Percentiles rank a stretch among this genome's conserved stretches.
Evolutionary conservation across 2,797 vertebrate species (phyloP).

Genomic region (Rallus crepitans): DNA sequence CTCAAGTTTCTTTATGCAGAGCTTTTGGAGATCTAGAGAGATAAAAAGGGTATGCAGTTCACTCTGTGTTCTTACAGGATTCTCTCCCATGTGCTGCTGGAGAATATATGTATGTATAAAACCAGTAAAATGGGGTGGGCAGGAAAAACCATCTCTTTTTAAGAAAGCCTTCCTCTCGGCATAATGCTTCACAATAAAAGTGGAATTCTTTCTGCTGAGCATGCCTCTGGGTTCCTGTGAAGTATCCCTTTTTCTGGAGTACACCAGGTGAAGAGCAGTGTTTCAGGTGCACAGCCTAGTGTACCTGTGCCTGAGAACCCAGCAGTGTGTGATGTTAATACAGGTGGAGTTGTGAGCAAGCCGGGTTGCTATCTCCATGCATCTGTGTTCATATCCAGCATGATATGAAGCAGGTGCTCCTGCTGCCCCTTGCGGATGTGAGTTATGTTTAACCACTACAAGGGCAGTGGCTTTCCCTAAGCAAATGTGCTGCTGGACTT

Average conservation of each 20-base stretch:
- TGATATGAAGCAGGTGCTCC: not conserved
- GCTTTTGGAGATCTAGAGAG: not conserved
- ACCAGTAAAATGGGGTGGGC: not conserved
- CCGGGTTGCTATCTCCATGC: not conserved
- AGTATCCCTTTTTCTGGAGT: not conserved
- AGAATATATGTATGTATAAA: not conserved
- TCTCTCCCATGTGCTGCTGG: not conserved
- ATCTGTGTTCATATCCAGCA: not conserved
- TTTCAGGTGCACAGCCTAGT: not conserved
- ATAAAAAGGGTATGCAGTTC: not conserved
- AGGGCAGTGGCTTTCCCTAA: not conserved
- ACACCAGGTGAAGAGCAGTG: fast-evolving
- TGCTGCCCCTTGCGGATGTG: not conserved
- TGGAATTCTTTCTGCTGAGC: not conserved
- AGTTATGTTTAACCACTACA: not conserved
- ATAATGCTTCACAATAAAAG: not conserved
- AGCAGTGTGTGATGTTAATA: not conserved
- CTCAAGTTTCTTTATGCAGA: not conserved
- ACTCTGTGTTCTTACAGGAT: not conserved
- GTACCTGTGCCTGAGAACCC: not conserved
- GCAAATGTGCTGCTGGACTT: not conserved
- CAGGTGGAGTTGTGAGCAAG: not conserved
- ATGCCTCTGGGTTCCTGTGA: not conserved
- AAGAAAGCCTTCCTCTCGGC: not conserved
- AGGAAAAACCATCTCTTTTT: not conserved